These are phyloP conservation scores for Pherbina coryleti DNA, from an alignment of 2,888 invertebrate genomes.

Conservation along the genomic window DNA sequence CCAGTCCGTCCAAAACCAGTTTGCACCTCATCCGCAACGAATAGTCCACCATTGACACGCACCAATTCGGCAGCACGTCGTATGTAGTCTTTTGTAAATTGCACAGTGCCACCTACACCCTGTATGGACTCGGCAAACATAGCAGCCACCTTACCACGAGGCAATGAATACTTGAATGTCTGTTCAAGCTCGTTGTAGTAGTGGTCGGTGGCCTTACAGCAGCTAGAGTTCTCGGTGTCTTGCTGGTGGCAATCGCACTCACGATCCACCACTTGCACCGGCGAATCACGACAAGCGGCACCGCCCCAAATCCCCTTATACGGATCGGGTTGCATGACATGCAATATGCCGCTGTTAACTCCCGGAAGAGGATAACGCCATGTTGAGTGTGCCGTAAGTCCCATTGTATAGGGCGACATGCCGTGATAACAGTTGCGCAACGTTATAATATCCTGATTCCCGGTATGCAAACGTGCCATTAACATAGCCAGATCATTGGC, in stretches of 20 bases:
- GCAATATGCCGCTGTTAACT: conserved; percentile 80
- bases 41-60: conserved; percentile 86
- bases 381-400: conserved; percentile 81
- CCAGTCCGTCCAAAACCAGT: conserved; percentile 97
- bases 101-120: conserved; percentile 94
- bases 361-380: conserved; percentile 84
- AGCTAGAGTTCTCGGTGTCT: conserved; percentile 69
- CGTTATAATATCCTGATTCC: conserved; percentile 86
- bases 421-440: conserved; percentile 94
- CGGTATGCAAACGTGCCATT: conserved; percentile 88
- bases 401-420: conserved; percentile 86
- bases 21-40: conserved; percentile 95
- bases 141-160: conserved; percentile 85
- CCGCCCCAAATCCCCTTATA: conserved; percentile 94
- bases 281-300: conserved; percentile 86
- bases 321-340: conserved; percentile 94
- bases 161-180: conserved; percentile 82
- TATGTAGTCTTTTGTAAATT: conserved; percentile 90
- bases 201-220: conserved; percentile 83
- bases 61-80: conserved; percentile 84
- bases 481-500: conserved; percentile 95
- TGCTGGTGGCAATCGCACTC: conserved; percentile 74
- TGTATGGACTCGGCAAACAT: conserved; percentile 97
- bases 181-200: conserved; percentile 83
- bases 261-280: conserved; percentile 79